Base-by-base conservation (phyloP, 2,113 vertebrate genomes). In the Apodemus sylvaticus region DNA sequence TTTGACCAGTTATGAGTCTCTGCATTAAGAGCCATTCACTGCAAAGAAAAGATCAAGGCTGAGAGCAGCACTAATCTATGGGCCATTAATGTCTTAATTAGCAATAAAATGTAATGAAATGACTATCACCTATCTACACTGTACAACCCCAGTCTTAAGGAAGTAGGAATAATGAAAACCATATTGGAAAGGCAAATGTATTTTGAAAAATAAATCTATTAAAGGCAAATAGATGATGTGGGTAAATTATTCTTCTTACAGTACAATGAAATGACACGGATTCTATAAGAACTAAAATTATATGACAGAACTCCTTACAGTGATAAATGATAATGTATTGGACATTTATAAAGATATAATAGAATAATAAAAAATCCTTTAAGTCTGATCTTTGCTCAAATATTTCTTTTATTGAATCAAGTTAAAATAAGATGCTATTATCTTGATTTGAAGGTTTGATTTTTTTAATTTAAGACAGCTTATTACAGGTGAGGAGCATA, bases 401-500 rank as follows among this genome's bases (percentile, higher is more conserved):
- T 53, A 24, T 53, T 55, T 39, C 20, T 76, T 92, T 97, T 94
- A 55, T 42, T 93, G 31, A 70, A 42, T 77, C 78, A 68, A 74
- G 8, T 79, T 92, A 95, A 90, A 96, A 81, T 93, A 85, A 70
- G 78, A 20, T 82, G 87, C 51, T 85, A 90, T 95, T 94, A 92
- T 92, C 94, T 62, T 86, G 9, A 91, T 66, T 86, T 51, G 95
- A 94, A 3, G 6, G 5, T 11, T 36, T 93, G 34, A 58, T 58
- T 45, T 95, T 97, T 93, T 97, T 93, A 95, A 86, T 90, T 20
- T 76, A 97, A 97, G 51, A 91, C 31, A 92, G 5, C 13, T 93
- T 6, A 53, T 95, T 90, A 73, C 94, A 82, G 73, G 12, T 53
- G 48, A 70, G 26, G 68, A 90, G 16, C 36, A 77, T 58, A 87